phyloP scores from a whole-genome alignment of 2,888 invertebrate species.

The Diarsia mendica region DNA sequence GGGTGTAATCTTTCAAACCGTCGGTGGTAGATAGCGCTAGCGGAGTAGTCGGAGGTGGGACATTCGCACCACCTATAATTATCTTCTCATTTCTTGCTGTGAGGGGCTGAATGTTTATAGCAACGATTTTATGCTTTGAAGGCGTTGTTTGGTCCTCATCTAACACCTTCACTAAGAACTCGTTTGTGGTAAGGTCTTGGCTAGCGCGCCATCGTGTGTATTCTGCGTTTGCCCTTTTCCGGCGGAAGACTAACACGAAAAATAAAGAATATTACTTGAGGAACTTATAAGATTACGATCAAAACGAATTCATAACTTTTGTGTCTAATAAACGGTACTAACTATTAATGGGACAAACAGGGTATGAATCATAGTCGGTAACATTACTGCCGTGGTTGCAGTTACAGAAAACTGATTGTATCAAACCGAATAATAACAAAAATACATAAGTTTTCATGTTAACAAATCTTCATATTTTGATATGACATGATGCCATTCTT shows the following conservation, averaged over 20 bases:
- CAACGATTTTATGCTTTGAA: slow-evolving; percentile 74
- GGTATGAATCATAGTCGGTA: slow-evolving; percentile 73
- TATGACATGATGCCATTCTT: slow-evolving; percentile 72
- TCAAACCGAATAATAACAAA: slow-evolving; percentile 83
- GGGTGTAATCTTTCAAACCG: slow-evolving; percentile 77
- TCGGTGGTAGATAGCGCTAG: slow-evolving; percentile 54
- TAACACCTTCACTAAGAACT: slow-evolving; percentile 86
- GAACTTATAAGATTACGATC: background rate
- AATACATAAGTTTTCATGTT: slow-evolving; percentile 84
- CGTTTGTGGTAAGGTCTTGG: slow-evolving; percentile 74
- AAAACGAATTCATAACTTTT: background rate
- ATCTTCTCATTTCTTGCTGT: slow-evolving; percentile 78
- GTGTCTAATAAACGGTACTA: slow-evolving; percentile 65
- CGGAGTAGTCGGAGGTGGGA: slow-evolving; percentile 69
- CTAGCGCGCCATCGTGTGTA: slow-evolving; percentile 85
- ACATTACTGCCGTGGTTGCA: slow-evolving; percentile 71
- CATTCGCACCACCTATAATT: slow-evolving; percentile 81
- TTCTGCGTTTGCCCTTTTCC: slow-evolving; percentile 80
- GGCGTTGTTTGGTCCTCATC: slow-evolving; percentile 81
- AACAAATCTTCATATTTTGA: slow-evolving; percentile 81
- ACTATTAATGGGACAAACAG: slow-evolving; percentile 78
- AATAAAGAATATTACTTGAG: slow-evolving; percentile 17
- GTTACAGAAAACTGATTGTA: slow-evolving; percentile 75
- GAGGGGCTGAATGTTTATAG: slow-evolving; percentile 80
- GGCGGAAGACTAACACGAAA: slow-evolving; percentile 74